Percentiles rank a stretch among this genome's conserved stretches.
Evolutionary conservation across 1,140 invertebrate genomes (phyloP).

Genomic region (Physella acuta): DNA sequence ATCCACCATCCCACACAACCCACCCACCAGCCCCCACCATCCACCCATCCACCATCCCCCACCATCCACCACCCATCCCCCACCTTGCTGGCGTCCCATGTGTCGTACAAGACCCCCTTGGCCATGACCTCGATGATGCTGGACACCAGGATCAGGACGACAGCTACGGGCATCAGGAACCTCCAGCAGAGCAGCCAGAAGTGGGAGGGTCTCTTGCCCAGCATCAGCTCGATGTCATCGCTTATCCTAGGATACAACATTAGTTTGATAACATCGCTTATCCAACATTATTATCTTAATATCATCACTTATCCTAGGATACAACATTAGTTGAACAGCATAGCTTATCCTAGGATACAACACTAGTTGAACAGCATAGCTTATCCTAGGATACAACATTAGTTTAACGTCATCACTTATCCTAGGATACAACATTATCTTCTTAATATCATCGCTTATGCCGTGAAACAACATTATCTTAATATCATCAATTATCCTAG

Average conservation of each 20-base stretch:
- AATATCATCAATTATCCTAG: too few relatives aligned
- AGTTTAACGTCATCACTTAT: too few relatives aligned
- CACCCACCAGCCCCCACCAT: too few relatives aligned
- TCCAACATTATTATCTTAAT: constrained; percentile 51
- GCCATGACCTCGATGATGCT: constrained; percentile 37
- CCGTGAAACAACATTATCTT: too few relatives aligned
- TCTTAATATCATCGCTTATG: too few relatives aligned
- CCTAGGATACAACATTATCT: too few relatives aligned
- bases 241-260: constrained; percentile 42
- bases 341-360: too few relatives aligned
- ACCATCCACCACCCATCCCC: too few relatives aligned
- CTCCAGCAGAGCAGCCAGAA: constrained; percentile 79
- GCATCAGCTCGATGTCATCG: constrained; percentile 51
- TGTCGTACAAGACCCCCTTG: constrained; percentile 36
- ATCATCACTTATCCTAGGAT: constrained; percentile 47
- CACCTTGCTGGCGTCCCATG: constrained; percentile 39
- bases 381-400: constrained; percentile 42
- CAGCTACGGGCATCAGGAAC: constrained; percentile 73
- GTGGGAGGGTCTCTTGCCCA: constrained; percentile 40
- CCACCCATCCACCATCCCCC: too few relatives aligned
- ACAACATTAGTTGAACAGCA: too few relatives aligned
- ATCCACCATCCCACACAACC: too few relatives aligned
- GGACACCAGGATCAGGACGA: constrained; percentile 62
- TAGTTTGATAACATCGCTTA: too few relatives aligned
- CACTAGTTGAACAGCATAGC: constrained; percentile 51